Evolutionary conservation across 2,113 vertebrate genomes (phyloP), one percentile per base, ranked within the genome.

Genomic region (Periophthalmodon schlosseri): DNA sequence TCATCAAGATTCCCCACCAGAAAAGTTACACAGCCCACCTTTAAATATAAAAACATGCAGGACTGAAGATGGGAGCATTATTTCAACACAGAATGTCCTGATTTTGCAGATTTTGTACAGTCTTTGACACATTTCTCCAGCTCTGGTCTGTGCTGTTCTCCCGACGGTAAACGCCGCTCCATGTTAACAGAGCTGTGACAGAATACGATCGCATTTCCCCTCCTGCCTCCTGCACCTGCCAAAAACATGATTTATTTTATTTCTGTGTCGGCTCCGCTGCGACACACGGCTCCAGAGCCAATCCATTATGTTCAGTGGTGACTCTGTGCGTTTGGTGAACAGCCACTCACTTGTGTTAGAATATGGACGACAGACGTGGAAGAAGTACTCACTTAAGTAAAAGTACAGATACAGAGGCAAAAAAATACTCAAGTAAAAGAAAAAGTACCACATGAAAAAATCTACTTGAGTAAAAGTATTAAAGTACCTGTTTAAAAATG

Each of bases 191-290:
- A 10, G 2, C 16, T 24, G 20, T 57, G 15, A 73, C 69, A 3
- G 1, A 47, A 69, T 54, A 65, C 24, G 69, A 18, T 78, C 36
- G 10, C 47, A 67, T 57, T 44, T 5, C 2, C 46, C 76, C 64
- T 63, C 21, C 49, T 36, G 50, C 36, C 49, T 46, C 77, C 70
- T 24, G 4, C 0, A 57, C 44, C 56, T 3, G 20, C 39, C 58
- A 61, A 61, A 49, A 69, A 23, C 74, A 21, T 74, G 63, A 61
- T 85, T 87, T 80, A 86, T 86, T 57, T 44, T 80, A 86, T 86
- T 57, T 44, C 18, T 58, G 72, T 66, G 33, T 70, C 64, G 81
- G 76, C 50, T 73, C 66, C 18, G 73, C 66, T 58, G 69, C 50
- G 54, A 46, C 11, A 4, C 80, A 84, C 79, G 46, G 28, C 28